These are phyloP conservation scores for Planiliza haematocheilus DNA, from an alignment of 2,113 vertebrate species.

Conservation along the genomic window DNA sequence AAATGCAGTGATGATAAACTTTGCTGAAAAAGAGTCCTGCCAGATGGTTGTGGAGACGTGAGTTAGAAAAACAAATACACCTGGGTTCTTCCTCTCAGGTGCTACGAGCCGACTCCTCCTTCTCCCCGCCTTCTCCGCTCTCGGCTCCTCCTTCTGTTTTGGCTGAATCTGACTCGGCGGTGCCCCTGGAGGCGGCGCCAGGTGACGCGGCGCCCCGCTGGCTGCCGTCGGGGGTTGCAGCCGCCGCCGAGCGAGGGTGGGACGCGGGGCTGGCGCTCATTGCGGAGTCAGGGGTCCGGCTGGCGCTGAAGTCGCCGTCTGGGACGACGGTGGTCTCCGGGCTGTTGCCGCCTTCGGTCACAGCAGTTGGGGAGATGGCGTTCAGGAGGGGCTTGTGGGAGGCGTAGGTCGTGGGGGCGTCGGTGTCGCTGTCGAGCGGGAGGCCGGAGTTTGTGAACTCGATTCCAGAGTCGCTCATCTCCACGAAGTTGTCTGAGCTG, in stretches of 20 bases:
- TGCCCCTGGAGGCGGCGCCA: constrained; percentile 47
- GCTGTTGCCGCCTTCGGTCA: constrained; percentile 47
- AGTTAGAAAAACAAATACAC: constrained; percentile 18
- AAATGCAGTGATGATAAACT: constrained; percentile 39
- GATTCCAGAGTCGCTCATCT: constrained; percentile 82
- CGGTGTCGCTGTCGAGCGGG: constrained; percentile 82
- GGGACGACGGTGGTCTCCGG: constrained; percentile 53
- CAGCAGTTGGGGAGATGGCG: constrained; percentile 63
- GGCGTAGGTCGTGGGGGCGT: constrained; percentile 65
- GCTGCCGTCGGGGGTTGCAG: constrained; percentile 55
- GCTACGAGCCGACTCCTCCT: constrained; percentile 48
- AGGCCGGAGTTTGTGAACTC: constrained; percentile 73
- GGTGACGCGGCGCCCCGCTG: constrained; percentile 44
- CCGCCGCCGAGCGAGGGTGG: constrained; percentile 51
- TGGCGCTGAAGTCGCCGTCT: constrained; percentile 53
- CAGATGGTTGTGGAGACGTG: constrained; percentile 28
- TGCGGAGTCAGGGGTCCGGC: constrained; percentile 73
- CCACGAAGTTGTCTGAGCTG: constrained; percentile 74
- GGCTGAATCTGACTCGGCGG: constrained; percentile 38
- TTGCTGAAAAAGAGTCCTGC: constrained; percentile 17
- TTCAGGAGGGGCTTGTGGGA: constrained; percentile 78
- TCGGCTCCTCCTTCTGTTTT: constrained; percentile 44
- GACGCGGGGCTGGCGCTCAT: constrained; percentile 71
- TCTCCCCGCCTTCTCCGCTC: constrained; percentile 46
- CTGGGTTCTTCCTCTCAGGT: constrained; percentile 47